Evolutionary conservation across 1,140 invertebrate genomes (phyloP), one percentile per base, ranked within the genome.

Genomic region (Pseudomyrmex dendroicus): DNA sequence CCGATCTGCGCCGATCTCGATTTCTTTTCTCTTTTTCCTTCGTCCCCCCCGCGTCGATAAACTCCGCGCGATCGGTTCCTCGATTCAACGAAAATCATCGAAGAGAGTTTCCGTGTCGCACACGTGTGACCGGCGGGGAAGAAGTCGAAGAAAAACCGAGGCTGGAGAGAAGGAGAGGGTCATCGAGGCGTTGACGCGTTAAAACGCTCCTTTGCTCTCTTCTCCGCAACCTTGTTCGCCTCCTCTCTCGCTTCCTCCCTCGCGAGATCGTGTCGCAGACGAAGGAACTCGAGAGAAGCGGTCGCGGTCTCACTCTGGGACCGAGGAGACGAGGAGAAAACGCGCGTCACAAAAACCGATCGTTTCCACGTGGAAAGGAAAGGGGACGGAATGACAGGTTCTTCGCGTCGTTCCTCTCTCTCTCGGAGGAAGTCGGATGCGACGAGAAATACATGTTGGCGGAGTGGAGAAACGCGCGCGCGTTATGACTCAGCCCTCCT

Each of bases 181-280:
- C 74, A 77, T 57, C 73, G 87, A 86, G 84, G 87, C 87, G 70
- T 76, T 80, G 87, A 89, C 70, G 87, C 87, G 87, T 86, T 84
- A 80, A 88, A 89, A 86, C 84, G 84, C 57, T 35, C 12, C 61
- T 82, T 62, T 35, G 15, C 82, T 44, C 68, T 56, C 61, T 70
- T 61, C 61, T 35, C 57, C 66, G 57, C 64, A 63, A 20, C 46
- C 54, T 68, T 48, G 82, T 50, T 10, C 56, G 44, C 64, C 46
- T 3, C 17, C 44, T 46, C 15, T 62, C 80, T 56, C 72, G n/a
- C 66, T 86, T 57, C n/a, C 61, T 50, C 68, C 5, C 0, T 25
- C 8, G 35, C 3, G 17, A n/a, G 48, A 50, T 13, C 50, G 25
- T 54, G 12, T 64, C 12, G 9, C 15, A 17, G 52, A 44, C 35